A percentile compares a stretch with the other conserved stretches of the same genome.
phyloP scores from a whole-genome alignment of 2,888 invertebrate species.

The Orthosia cruda region DNA sequence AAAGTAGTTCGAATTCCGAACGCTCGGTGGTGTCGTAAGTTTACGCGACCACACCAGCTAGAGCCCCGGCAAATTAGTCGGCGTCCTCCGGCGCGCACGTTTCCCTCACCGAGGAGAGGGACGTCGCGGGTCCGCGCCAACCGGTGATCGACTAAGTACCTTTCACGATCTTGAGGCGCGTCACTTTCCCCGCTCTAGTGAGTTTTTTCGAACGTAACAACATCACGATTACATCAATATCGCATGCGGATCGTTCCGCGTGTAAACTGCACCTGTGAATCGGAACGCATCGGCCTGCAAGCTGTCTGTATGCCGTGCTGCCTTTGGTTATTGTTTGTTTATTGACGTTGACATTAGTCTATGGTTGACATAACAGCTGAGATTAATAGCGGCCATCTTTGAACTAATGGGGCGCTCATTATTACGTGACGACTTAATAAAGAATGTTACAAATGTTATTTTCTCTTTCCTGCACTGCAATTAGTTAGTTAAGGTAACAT shows the following conservation, averaged over 20 bases:
- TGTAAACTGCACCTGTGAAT: constrained; percentile 82
- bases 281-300: constrained; percentile 72
- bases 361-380: constrained; percentile 48
- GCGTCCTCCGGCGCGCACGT: constrained; percentile 61
- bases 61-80: constrained; percentile 82
- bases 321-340: constrained; percentile 67
- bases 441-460: constrained; percentile 57
- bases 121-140: constrained; percentile 77
- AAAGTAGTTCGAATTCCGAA: constrained; percentile 91
- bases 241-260: constrained; percentile 87
- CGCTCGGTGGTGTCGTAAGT: constrained; percentile 88
- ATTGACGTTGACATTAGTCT: constrained; percentile 33
- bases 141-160: constrained; percentile 87
- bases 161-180: constrained; percentile 90
- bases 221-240: constrained; percentile 90
- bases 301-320: constrained; percentile 50
- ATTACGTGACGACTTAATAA: constrained; percentile 54
- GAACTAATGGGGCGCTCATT: constrained; percentile 48
- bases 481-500: constrained; percentile 60
- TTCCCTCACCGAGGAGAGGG: constrained; percentile 70
- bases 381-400: constrained; percentile 58
- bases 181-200: constrained; percentile 90
- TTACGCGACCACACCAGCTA: constrained; percentile 76
- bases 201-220: constrained; percentile 90
- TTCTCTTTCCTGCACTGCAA: constrained; percentile 55